Evolutionary conservation across 2,113 vertebrate species (phyloP).

Genomic region (Ardeotis arabs): DNA sequence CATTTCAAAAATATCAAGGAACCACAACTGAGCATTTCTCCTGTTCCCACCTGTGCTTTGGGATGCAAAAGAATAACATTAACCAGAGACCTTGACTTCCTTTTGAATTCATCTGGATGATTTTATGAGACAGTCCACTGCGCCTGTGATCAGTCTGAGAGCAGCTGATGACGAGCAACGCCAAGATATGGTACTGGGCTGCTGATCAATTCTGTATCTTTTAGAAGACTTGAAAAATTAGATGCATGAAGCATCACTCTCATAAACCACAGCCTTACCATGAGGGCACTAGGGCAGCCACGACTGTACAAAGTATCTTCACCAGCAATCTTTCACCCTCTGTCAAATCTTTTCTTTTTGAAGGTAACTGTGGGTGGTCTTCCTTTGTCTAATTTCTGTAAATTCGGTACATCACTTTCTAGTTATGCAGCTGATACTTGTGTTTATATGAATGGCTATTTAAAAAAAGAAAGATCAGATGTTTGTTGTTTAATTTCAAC

Average conservation of each 20-base stretch:
- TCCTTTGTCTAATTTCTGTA: slow-evolving; percentile 68
- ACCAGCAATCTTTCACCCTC: slow-evolving; percentile 12
- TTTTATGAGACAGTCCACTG: background rate
- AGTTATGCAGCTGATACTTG: slow-evolving; percentile 69
- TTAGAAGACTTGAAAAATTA: background rate
- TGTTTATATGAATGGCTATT: slow-evolving; percentile 75
- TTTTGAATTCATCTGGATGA: background rate
- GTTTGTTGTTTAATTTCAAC: slow-evolving; percentile 77
- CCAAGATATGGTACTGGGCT: background rate
- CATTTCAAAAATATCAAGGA: background rate
- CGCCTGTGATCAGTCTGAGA: background rate
- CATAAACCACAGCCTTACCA: background rate
- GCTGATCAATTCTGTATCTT: background rate
- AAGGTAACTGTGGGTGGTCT: slow-evolving; percentile 76
- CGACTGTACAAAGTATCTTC: background rate
- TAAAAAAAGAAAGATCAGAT: slow-evolving; percentile 73
- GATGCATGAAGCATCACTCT: background rate
- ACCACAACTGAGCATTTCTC: background rate
- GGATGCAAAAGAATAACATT: background rate
- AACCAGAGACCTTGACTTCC: background rate
- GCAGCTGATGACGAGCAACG: background rate
- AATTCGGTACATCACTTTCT: slow-evolving; percentile 65
- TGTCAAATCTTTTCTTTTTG: slow-evolving; percentile 64
- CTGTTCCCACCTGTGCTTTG: background rate
- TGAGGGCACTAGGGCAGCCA: background rate